These are phyloP conservation scores for Podarcis siculus DNA, from an alignment of 2,797 vertebrate genomes.

Conservation along the genomic window DNA sequence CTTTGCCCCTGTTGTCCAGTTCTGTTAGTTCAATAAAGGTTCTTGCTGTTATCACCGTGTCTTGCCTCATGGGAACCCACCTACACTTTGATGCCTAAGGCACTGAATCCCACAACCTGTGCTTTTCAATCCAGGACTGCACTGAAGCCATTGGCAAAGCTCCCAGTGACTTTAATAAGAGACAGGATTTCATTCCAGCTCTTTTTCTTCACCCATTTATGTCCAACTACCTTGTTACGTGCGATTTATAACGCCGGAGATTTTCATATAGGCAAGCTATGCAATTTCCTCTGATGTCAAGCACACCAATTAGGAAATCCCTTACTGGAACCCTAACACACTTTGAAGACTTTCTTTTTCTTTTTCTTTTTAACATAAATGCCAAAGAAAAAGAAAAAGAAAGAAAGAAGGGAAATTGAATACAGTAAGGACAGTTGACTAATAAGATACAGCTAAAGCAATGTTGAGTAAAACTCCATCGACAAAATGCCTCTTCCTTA, in stretches of 20 bases:
- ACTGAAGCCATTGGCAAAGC: background rate
- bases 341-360: too few species aligned
- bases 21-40: too few species aligned
- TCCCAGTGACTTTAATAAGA: background rate
- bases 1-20: too few species aligned
- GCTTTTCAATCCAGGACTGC: background rate
- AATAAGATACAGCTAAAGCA: slow-evolving; percentile 24
- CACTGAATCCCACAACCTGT: too few species aligned
- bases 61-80: too few species aligned
- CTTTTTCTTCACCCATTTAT: slow-evolving; percentile 27
- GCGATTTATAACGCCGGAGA: slow-evolving; percentile 31
- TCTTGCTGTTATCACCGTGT: too few species aligned
- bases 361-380: too few species aligned
- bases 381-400: background rate
- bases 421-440: rapidly evolving
- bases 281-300: slow-evolving; percentile 56
- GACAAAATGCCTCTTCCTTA: slow-evolving; percentile 31
- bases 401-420: background rate
- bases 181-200: slow-evolving; percentile 11
- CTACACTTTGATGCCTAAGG: background rate
- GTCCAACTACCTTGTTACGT: slow-evolving; percentile 36
- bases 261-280: slow-evolving; percentile 42
- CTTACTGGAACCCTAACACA: slow-evolving; percentile 42
- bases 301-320: slow-evolving; percentile 49
- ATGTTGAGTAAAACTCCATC: slow-evolving; percentile 43